These are phyloP conservation scores for Hylomyscus alleni DNA, from an alignment of 2,797 vertebrate species.

Conservation along the genomic window DNA sequence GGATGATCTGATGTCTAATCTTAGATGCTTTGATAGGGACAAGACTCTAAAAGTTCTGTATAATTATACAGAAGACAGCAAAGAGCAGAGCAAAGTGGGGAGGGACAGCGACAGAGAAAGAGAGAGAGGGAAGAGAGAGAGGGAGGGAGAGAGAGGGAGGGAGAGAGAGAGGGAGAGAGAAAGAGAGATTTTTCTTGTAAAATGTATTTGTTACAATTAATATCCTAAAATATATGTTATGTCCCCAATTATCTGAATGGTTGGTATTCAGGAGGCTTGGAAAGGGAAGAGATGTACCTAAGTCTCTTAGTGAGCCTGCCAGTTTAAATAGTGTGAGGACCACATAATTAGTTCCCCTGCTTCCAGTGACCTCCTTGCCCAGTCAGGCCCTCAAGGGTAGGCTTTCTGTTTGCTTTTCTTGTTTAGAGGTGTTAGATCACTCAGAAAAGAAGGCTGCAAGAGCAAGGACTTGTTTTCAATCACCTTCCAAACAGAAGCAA, in stretches of 20 bases:
- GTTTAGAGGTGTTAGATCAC: constrained; percentile 36
- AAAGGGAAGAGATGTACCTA: not conserved
- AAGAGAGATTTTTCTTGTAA: not conserved
- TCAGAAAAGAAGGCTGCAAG: constrained; percentile 21
- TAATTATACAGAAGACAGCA: not conserved
- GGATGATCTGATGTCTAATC: not conserved
- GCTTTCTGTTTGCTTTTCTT: constrained; percentile 43
- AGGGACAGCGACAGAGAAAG: not conserved
- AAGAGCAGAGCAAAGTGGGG: not conserved
- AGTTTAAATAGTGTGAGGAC: not conserved
- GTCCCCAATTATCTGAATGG: not conserved
- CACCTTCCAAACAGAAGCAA: not conserved
- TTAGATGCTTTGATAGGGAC: not conserved
- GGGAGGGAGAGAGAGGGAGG: not conserved
- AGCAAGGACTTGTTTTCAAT: constrained; percentile 53
- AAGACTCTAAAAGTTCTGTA: not conserved
- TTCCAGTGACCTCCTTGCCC: constrained; percentile 28
- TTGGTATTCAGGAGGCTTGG: not conserved
- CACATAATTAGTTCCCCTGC: not conserved
- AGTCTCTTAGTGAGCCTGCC: not conserved
- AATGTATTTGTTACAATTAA: not conserved
- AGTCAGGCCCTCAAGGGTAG: constrained; percentile 23
- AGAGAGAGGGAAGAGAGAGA: not conserved
- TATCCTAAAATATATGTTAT: not conserved
- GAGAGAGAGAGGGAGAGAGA: not conserved